Conservation (phyloP, 2,888 invertebrate genomes). For the Epirrhoe alternata region DNA sequence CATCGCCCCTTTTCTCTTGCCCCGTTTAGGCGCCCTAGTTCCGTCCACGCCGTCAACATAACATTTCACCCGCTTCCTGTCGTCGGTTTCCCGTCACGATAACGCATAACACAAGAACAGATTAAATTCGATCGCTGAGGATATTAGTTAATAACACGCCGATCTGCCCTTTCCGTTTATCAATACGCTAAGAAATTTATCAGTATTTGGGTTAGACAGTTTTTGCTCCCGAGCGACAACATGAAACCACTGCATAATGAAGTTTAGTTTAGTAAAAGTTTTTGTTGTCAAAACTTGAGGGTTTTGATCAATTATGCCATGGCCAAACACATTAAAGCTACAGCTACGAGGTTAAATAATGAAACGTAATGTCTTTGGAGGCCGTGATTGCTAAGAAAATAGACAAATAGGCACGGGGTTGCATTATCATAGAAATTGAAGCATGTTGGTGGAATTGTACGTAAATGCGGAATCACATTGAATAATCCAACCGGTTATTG, state of each 20-base stretch:
- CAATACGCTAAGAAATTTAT: slow-evolving; percentile 4
- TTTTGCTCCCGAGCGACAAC: not conserved
- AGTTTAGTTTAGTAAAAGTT: not conserved
- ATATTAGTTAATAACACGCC: slow-evolving; percentile 61
- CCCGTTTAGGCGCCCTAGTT: slow-evolving; percentile 46
- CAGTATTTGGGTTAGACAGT: slow-evolving; percentile 5
- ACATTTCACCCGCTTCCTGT: slow-evolving; percentile 67
- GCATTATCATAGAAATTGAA: slow-evolving; percentile 13
- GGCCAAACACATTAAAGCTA: too few species aligned
- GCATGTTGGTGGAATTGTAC: not conserved
- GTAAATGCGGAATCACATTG: too few species aligned
- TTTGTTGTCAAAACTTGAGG: too few species aligned
- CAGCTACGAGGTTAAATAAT: too few species aligned
- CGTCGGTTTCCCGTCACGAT: slow-evolving; percentile 65
- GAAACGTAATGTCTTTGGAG: too few species aligned
- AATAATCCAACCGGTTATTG: too few species aligned
- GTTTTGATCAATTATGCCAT: too few species aligned
- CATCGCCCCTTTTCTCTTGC: not conserved
- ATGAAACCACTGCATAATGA: not conserved
- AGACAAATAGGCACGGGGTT: too few species aligned
- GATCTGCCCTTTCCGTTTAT: slow-evolving; percentile 33
- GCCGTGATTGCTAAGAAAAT: too few species aligned
- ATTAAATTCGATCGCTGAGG: slow-evolving; percentile 64
- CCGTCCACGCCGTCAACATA: slow-evolving; percentile 55
- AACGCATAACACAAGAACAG: slow-evolving; percentile 63